phyloP scores from a whole-genome alignment of 2,797 vertebrate genomes.

The Trachops cirrhosus region DNA sequence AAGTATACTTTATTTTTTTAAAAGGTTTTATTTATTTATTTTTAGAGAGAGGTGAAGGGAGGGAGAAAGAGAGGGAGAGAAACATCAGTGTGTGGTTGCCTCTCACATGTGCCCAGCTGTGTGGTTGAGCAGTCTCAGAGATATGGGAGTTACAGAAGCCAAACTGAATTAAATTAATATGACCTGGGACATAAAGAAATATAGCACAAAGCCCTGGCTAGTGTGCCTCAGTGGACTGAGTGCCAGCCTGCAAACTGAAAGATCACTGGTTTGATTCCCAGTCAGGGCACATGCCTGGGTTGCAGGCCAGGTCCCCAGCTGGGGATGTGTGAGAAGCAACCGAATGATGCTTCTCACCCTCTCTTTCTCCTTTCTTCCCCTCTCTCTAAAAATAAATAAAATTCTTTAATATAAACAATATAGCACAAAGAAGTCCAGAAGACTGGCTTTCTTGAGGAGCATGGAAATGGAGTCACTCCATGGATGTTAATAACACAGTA shows the following conservation, averaged over 20 bases:
- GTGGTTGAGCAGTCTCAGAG: not conserved
- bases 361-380: too few relatives aligned
- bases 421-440: not conserved
- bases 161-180: slow-evolving; percentile 12
- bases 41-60: not conserved
- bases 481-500: not conserved
- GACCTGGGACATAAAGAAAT: not conserved
- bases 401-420: not conserved
- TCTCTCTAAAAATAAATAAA: too few relatives aligned
- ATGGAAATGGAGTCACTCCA: not conserved
- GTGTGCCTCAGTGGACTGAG: too few relatives aligned
- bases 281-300: too few relatives aligned
- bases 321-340: too few relatives aligned
- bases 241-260: too few relatives aligned
- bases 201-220: not conserved
- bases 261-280: too few relatives aligned
- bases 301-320: too few relatives aligned
- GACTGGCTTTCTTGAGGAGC: not conserved
- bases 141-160: not conserved
- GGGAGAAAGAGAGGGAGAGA: too few relatives aligned
- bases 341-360: too few relatives aligned
- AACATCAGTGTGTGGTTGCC: too few relatives aligned
- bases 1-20: not conserved
- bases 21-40: not conserved
- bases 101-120: not conserved